phyloP scores from a whole-genome alignment of 2,113 vertebrate genomes.

The Lamprotornis superbus region DNA sequence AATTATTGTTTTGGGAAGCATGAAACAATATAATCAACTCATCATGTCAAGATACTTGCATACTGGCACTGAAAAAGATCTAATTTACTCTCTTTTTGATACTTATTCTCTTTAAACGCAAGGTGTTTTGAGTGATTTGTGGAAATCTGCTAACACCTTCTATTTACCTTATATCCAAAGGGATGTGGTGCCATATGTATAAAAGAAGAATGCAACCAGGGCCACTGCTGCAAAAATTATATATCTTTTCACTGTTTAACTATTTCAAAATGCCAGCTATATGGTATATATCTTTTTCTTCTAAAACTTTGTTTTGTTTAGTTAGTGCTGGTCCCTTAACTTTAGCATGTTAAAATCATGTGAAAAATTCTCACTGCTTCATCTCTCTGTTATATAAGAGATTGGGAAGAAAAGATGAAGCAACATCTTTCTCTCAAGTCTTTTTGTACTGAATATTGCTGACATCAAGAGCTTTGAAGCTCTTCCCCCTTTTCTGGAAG shows the following conservation, averaged over 20 bases:
- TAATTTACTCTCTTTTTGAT: not conserved
- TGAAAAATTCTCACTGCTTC: not conserved
- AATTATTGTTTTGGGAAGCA: not conserved
- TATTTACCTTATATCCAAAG: not conserved
- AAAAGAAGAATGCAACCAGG: not conserved
- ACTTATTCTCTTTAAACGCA: not conserved
- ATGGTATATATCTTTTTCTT: not conserved
- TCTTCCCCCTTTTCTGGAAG: not conserved
- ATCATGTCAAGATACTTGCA: not conserved
- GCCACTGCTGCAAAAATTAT: not conserved
- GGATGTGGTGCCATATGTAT: not conserved
- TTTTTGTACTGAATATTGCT: not conserved
- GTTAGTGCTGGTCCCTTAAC: not conserved
- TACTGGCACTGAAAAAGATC: not conserved
- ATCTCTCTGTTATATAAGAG: not conserved
- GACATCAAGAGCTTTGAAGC: not conserved
- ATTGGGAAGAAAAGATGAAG: not conserved
- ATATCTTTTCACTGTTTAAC: not conserved
- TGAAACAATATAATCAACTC: not conserved
- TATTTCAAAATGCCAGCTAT: not conserved
- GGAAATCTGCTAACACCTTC: not conserved
- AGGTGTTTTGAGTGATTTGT: not conserved
- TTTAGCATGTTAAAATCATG: not conserved
- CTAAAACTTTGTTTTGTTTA: not conserved
- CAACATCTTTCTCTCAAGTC: not conserved